phyloP scores from a whole-genome alignment of 2,113 vertebrate genomes.

The Oceanodroma tethys region DNA sequence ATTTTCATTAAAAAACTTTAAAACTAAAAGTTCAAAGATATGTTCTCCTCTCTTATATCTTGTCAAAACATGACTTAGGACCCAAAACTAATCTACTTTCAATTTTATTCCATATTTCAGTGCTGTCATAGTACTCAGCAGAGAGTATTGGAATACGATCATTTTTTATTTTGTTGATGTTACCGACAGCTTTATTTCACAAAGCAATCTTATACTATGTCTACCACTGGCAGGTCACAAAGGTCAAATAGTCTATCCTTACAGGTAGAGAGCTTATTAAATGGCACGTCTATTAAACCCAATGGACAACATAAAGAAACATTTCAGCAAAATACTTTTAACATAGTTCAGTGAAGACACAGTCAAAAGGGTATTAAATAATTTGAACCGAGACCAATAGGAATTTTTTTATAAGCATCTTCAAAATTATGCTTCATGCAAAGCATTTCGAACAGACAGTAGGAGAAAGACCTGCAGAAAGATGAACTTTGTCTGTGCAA shows the following conservation, averaged over 20 bases:
- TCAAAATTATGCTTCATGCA: slow-evolving; percentile 58
- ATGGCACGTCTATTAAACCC: slow-evolving; percentile 73
- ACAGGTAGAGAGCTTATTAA: slow-evolving; percentile 83
- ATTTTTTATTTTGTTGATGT: slow-evolving; percentile 95
- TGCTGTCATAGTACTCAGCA: slow-evolving; percentile 86
- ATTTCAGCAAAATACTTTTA: slow-evolving; percentile 74
- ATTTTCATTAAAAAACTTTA: slow-evolving; percentile 87
- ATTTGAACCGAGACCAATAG: slow-evolving; percentile 53
- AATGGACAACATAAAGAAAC: slow-evolving; percentile 78
- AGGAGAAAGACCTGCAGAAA: neutral
- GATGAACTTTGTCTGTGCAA: neutral
- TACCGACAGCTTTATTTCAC: slow-evolving; percentile 99
- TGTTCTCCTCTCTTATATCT: slow-evolving; percentile 79
- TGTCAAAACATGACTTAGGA: slow-evolving; percentile 96
- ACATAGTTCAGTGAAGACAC: slow-evolving; percentile 70
- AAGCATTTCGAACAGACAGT: slow-evolving; percentile 25
- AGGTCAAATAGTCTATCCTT: slow-evolving; percentile 86
- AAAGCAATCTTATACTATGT: slow-evolving; percentile 96
- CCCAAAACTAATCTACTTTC: slow-evolving; percentile 95
- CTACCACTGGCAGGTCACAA: slow-evolving; percentile 86
- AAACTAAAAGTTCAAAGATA: slow-evolving; percentile 83
- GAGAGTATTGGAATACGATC: slow-evolving; percentile 84
- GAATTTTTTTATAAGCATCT: slow-evolving; percentile 58
- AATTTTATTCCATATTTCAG: slow-evolving; percentile 99
- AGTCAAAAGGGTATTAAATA: slow-evolving; percentile 66